Evolutionary conservation across 2,797 vertebrate genomes (phyloP).

Genomic region (Leucoraja ocellata): DNA sequence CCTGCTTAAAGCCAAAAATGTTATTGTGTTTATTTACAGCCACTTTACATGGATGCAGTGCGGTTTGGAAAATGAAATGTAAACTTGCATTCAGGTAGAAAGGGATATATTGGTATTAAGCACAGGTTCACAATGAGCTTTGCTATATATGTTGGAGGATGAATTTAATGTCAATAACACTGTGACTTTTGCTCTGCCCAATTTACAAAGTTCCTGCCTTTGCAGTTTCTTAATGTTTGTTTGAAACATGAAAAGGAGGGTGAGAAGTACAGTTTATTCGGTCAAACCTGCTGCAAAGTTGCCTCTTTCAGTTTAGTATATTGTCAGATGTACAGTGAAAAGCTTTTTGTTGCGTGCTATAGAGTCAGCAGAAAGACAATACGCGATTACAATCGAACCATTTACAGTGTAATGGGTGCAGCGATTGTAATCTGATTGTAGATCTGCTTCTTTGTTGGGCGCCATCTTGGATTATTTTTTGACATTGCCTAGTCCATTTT

Average conservation of each 20-base stretch:
- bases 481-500: not conserved
- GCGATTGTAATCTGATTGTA: too few species aligned
- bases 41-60: not conserved
- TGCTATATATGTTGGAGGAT: not conserved
- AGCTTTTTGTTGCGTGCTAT: too few species aligned
- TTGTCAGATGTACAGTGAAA: too few species aligned
- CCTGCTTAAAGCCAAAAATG: slow-evolving; percentile 28
- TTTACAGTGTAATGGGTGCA: too few species aligned
- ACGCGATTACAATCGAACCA: too few species aligned
- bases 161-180: not conserved
- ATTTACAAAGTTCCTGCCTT: not conserved
- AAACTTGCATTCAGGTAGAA: not conserved
- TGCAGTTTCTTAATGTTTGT: not conserved
- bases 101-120: not conserved
- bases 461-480: too few species aligned
- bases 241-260: not conserved
- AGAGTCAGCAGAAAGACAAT: too few species aligned
- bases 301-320: not conserved
- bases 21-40: slow-evolving; percentile 12
- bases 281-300: not conserved
- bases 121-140: not conserved
- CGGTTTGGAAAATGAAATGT: slow-evolving; percentile 6
- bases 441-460: too few species aligned
- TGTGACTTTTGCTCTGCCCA: not conserved
- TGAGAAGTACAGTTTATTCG: not conserved